These are phyloP conservation scores for Schlechtendalia chinensis DNA, from an alignment of 1,140 invertebrate species.

Conservation along the genomic window DNA sequence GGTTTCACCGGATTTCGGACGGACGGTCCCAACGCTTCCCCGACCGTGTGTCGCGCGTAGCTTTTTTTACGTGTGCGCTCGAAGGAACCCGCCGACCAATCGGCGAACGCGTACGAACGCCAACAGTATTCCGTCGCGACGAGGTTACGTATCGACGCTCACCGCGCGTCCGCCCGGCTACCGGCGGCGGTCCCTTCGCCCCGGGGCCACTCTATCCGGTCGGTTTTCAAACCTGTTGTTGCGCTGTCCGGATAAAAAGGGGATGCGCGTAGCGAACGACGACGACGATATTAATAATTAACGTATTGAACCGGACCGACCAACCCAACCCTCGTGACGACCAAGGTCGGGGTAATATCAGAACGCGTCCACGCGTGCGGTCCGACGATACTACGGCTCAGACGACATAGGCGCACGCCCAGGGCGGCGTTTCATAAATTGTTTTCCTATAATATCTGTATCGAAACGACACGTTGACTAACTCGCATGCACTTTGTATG, in stretches of 20 bases:
- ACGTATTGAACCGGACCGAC: conserved; percentile 23
- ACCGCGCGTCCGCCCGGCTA: neutral
- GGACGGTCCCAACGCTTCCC: too few species aligned
- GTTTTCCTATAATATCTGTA: too few species aligned
- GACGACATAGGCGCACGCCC: too few species aligned
- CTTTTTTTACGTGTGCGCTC: too few species aligned
- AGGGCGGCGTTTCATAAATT: too few species aligned
- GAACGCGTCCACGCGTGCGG: too few species aligned
- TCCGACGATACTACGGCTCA: too few species aligned
- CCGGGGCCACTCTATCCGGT: conserved; percentile 23
- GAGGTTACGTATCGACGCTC: conserved; percentile 5
- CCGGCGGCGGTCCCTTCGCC: conserved; percentile 23
- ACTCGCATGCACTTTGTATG: too few species aligned
- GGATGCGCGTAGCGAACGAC: neutral
- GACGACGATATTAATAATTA: conserved; percentile 37
- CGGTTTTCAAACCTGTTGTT: conserved; percentile 35
- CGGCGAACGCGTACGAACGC: neutral
- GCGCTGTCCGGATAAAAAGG: neutral
- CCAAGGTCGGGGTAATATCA: neutral
- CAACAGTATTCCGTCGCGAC: neutral
- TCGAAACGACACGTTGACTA: too few species aligned
- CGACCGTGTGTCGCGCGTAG: too few species aligned
- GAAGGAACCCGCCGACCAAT: too few species aligned
- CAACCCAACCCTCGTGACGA: neutral
- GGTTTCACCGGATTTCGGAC: too few species aligned